Evolutionary conservation across 2,888 invertebrate species (phyloP), one percentile per base, ranked within the genome.

Genomic region (Tholera decimalis): DNA sequence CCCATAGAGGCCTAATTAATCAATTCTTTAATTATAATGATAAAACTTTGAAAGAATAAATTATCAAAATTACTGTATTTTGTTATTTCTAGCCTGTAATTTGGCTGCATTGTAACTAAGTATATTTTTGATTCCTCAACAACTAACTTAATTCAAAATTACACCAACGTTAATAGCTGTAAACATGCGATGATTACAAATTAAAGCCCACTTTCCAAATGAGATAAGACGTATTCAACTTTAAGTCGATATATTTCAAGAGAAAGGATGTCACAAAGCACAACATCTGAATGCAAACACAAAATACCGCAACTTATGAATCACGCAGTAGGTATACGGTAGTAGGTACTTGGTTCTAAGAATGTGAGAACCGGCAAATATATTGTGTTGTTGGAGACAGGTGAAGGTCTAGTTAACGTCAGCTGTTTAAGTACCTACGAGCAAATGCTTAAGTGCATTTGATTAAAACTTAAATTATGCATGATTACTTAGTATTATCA

Each of bases 231-330:
- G 49, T 58, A 64, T 61, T 65, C 53, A 3, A 51, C 53, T 64
- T 47, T 46, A 68, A 58, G 47, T 61, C 51, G 58, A 69, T 79
- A 73, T 51, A 68, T 68, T 58, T 60, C 51, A 71, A 80, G 80
- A 78, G 80, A 80, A 80, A 80, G 80, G 72, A 80, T 80, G 80
- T 73, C 80, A 73, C 63, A 44, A 59, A 56, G 46, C 44, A 65
- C 71, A 49, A 65, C 44, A 58, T 61, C 56, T 59, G 78, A 76
- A 80, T 78, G 58, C 53, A 58, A 80, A 73, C 60, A 73, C 68
- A 20, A 51, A 73, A 74, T 72, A 77, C 80, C 79, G 73, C 59
- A 70, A 64, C 65, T 71, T 73, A 64, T 76, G 79, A 79, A 73
- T 80, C 71, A 80, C 65, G 51, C 57, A 75, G 68, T 26, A 64